Base-by-base conservation (phyloP, 2,797 vertebrate genomes). In the Eulemur rubriventer region DNA sequence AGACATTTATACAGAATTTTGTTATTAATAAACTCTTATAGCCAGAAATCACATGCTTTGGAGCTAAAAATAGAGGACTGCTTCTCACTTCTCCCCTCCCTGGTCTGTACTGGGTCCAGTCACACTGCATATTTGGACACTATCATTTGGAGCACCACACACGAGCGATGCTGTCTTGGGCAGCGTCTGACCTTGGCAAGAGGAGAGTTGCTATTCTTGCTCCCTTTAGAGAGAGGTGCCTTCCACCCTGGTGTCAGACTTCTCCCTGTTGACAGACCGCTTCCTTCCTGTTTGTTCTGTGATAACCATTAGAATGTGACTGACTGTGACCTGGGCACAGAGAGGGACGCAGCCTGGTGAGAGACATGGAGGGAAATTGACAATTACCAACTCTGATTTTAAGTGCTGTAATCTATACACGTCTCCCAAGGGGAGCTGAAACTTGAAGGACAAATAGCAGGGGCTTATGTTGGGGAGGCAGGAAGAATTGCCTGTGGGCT, bases 41-140 rank as follows among this genome's bases (percentile, higher is more conserved):
- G 75, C 52, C 59, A 46, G 82, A 41, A 67, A 8, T 50, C 86
- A 57, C 41, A 17, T 69, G 43, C 24, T 81, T 46, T 55, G 12
- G 69, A 91, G 22, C n/a, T 95, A 33, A 93, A 92, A 91, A 67
- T 82, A 90, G 55, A 57, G 50, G 70, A 65, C 26, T 38, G 8
- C 35, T 6, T 10, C 35, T 38, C 30, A 4, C 0, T 18, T 33
- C 61, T 78, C 20, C 14, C 14, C 12, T 73, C 3, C 7, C 59
- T 30, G n/a, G 24, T 41, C 57, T 30, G 7, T 26, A 24, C 89
- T 87, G 72, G 10, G 38, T 69, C 33, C 67, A 48, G 30, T 75
- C 46, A 6, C 0, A 1, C 43, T 63, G 24, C 16, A 0, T 35
- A 43, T 79, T 84, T 46, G 26, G 61, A 48, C 38, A 9, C 30